phyloP scores from a whole-genome alignment of 2,888 invertebrate species.

The Cheilosia scutellata region DNA sequence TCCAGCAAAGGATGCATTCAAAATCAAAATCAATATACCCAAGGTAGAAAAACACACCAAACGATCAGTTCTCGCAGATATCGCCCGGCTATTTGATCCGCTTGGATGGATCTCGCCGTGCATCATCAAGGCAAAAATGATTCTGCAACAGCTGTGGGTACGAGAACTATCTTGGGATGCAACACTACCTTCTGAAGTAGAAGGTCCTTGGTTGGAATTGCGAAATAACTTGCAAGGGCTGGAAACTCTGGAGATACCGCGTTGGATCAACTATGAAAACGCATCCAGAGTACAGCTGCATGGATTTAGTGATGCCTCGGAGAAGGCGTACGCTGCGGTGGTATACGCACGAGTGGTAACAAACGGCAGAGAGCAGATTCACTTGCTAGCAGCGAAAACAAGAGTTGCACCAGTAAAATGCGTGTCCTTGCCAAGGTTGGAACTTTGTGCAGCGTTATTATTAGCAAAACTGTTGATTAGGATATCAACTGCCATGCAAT shows the following conservation, averaged over 20 bases:
- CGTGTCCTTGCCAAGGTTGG: not conserved
- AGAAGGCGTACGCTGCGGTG: no score
- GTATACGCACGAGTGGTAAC: no score
- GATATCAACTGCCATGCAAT: not conserved
- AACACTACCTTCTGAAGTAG: no score
- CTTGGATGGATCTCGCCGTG: slow-evolving; percentile 51
- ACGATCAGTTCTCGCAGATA: slow-evolving; percentile 37
- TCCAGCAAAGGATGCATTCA: slow-evolving; percentile 45
- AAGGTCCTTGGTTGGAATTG: not conserved
- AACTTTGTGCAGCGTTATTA: slow-evolving; percentile 5
- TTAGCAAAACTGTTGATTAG: not conserved
- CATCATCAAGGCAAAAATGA: slow-evolving; percentile 31
- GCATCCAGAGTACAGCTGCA: slow-evolving; percentile 3
- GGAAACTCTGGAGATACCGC: slow-evolving; percentile 12
- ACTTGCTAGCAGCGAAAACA: not conserved
- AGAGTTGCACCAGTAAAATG: not conserved
- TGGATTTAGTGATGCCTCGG: slow-evolving; percentile 10
- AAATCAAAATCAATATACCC: slow-evolving; percentile 26
- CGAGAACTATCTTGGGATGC: not conserved
- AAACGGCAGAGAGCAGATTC: no score
- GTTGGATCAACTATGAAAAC: slow-evolving; percentile 12
- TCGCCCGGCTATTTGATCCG: slow-evolving; percentile 49
- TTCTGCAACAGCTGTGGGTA: slow-evolving; percentile 21
- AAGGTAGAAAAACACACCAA: slow-evolving; percentile 11
- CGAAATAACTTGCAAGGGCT: not conserved